A percentile compares a stretch with the other conserved stretches of the same genome.
These are phyloP conservation scores for Circaetus gallicus DNA, from an alignment of 2,113 vertebrate species.

Conservation along the genomic window DNA sequence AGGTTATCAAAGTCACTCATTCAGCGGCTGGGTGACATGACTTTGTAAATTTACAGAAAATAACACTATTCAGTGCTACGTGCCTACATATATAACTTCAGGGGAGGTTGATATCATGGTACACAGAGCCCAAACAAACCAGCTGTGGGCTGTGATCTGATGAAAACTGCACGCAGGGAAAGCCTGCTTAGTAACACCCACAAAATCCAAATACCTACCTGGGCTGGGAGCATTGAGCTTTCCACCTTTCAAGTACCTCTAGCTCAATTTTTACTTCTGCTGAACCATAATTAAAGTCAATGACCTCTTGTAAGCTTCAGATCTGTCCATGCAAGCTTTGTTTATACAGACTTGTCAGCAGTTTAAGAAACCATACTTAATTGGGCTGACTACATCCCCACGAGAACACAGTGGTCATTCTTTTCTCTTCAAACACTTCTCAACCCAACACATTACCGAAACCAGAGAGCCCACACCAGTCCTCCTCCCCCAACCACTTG, in stretches of 20 bases:
- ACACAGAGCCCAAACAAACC: background rate
- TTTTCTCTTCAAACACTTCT: background rate
- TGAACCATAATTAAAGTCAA: background rate
- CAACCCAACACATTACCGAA: accelerated
- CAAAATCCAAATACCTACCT: background rate
- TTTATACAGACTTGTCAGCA: conserved; percentile 18
- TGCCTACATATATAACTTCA: background rate
- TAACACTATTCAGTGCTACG: background rate
- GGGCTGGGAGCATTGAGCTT: background rate
- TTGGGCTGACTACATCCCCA: background rate
- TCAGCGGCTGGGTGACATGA: no score
- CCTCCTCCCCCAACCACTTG: background rate
- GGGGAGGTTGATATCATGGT: background rate
- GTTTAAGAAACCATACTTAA: background rate
- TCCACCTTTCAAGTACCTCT: background rate
- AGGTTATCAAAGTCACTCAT: no score
- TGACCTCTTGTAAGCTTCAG: background rate
- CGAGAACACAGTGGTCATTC: background rate
- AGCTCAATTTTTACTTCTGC: background rate
- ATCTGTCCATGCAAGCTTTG: background rate
- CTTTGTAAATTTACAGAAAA: background rate
- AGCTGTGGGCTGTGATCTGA: background rate
- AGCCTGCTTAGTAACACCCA: background rate
- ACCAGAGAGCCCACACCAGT: background rate
- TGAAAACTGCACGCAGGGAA: background rate